Base-by-base conservation (phyloP, 2,797 vertebrate species). In the Dermochelys coriacea region DNA sequence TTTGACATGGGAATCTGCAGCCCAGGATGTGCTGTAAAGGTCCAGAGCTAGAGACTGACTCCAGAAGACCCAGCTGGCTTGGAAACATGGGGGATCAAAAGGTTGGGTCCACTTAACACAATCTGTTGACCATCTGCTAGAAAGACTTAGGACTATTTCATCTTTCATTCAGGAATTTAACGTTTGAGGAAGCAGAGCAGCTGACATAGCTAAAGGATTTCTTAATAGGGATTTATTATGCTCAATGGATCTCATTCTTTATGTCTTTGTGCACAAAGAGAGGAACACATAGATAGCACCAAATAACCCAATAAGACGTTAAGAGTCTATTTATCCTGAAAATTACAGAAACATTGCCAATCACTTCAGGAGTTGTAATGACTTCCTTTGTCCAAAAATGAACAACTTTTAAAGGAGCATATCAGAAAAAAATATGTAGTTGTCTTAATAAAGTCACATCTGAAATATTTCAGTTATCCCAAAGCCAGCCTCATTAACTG, bases 251-350 rank as follows among this genome's bases (percentile, higher is more conserved):
- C 89, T 4, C 2, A 52, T 83, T 88, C 90, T 57, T 96, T 94
- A 91, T 93, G 37, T 71, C 77, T 85, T 18, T 94, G 79, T 91
- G 89, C 61, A 82, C 79, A 92, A 83, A 57, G 71, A 91, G 92
- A 89, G 86, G n/a, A 89, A 92, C 52, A 23, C 71, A 92, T 52
- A 85, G 92, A 91, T 64, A 77, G 90, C 91, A 14, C 64, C 51
- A 50, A 59, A 18, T 84, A 52, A 90, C 75, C 79, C 15, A 85
- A 3, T 83, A 64, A 29, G 79, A 93, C 50, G 16, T 52, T 52
- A 52, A 52, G 51, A 52, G 51, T 52, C 52, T n/a, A 18, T 78
- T 85, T 92, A 91, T 80, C 86, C 81, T 87, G 25, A 80, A 80
- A 96, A 87, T 10, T 51, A 78, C 51, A 86, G 77, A 71, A 23